Percentiles rank a stretch among this genome's conserved stretches.
Evolutionary conservation across 1,140 invertebrate genomes (phyloP).

Genomic region (Schlechtendalia chinensis): DNA sequence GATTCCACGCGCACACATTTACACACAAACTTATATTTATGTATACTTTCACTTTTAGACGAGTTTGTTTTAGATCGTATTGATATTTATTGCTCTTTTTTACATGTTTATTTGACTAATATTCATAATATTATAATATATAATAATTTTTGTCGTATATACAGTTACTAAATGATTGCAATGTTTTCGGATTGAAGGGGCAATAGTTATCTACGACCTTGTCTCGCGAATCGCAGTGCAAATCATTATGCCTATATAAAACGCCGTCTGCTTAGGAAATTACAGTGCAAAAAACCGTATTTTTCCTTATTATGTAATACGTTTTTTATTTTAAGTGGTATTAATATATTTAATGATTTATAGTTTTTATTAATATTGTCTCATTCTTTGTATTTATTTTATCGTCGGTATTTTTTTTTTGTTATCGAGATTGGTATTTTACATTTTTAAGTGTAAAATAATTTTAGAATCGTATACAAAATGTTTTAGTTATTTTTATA

Average conservation of each 20-base stretch:
- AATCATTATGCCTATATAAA: conserved; percentile 42
- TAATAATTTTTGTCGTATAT: too few relatives aligned
- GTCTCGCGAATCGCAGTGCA: conserved; percentile 28
- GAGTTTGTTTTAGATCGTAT: neutral
- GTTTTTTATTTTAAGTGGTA: neutral
- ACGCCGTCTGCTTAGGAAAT: conserved; percentile 5
- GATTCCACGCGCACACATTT: neutral
- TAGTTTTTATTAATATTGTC: neutral
- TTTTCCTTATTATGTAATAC: neutral
- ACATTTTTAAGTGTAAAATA: too few relatives aligned
- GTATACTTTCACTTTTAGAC: conserved; percentile 35
- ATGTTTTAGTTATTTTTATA: neutral
- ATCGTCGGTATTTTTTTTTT: too few relatives aligned
- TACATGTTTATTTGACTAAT: conserved; percentile 3
- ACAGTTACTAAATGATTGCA: neutral
- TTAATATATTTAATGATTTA: neutral
- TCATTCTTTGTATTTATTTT: too few relatives aligned
- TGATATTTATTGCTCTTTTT: neutral
- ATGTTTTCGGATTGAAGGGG: conserved; percentile 7
- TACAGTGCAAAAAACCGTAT: neutral
- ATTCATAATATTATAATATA: too few relatives aligned
- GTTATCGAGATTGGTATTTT: too few relatives aligned
- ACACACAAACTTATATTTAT: neutral
- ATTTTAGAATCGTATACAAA: too few relatives aligned
- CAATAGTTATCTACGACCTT: conserved; percentile 7